phyloP scores from a whole-genome alignment of 2,797 vertebrate species.

The Notamacropus eugenii region DNA sequence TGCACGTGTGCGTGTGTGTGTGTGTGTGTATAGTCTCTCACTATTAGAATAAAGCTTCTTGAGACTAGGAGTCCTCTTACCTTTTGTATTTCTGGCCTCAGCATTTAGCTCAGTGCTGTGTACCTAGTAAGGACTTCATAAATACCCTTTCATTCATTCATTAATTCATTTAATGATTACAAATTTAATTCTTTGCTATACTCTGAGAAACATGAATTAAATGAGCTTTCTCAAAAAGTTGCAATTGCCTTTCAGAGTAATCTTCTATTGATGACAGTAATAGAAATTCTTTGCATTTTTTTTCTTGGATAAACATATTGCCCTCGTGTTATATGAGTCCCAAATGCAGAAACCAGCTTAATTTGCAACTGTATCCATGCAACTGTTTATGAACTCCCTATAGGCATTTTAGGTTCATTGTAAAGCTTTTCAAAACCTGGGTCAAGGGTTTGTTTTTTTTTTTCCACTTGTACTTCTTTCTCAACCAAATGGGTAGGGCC shows the following conservation, averaged over 20 bases:
- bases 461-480: neutral
- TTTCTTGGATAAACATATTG: neutral
- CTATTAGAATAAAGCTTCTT: no score
- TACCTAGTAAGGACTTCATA: no score
- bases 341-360: neutral
- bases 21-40: no score
- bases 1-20: no score
- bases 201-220: neutral
- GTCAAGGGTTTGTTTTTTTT: neutral
- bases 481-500: neutral
- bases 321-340: neutral
- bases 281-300: neutral
- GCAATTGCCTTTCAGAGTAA: neutral
- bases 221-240: neutral
- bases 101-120: no score
- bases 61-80: no score
- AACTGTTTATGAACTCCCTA: neutral
- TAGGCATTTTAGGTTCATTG: neutral
- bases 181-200: no score
- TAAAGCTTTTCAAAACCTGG: neutral
- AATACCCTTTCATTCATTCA: no score
- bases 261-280: neutral
- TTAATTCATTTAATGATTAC: no score
- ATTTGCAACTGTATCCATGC: neutral
- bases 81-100: no score